Base-by-base conservation (phyloP, 2,888 invertebrate species). In the Cyclophora punctaria region DNA sequence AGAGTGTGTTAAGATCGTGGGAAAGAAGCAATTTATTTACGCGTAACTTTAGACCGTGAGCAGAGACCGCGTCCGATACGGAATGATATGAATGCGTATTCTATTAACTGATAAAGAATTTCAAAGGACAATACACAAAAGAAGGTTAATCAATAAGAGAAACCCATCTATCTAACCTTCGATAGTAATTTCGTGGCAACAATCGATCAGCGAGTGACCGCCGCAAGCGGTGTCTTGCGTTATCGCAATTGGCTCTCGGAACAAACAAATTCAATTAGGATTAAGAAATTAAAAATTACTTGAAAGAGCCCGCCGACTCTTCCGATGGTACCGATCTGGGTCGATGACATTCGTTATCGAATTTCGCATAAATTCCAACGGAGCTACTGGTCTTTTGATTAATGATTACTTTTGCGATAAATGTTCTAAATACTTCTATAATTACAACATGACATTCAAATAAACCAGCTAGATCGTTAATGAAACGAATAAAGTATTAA, bases 191-290 rank as follows among this genome's bases (percentile, higher is more conserved):
- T 51, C 54, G 48, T 50, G 54, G 59, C 58, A 71, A 80, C 78
- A 79, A 83, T 83, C 73, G 73, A 71, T 69, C 73, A 69, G 66
- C 63, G 59, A 59, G 52, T 59, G 65, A 67, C 69, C 66, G 66
- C 64, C 60, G 62, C 66, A 64, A 63, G 71, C 66, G 62, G 56
- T 60, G 63, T 68, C 69, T 78, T 72, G 66, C 76, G 74, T 78
- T 83, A 84, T 84, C 80, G 65, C 65, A 54, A 62, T 64, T 56
- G 61, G 66, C 67, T 64, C 68, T 67, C 69, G 71, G 73, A 78
- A 87, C 86, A 84, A 85, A 84, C 82, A 86, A 86, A 86, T 79
- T 85, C 86, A 87, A 85, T 87, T 85, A 86, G 83, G 80, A 84
- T 86, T 85, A 85, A 86, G 84, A 84, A 86, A 82, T 84, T 83